These are phyloP conservation scores for Chromoteleia sp. DNA, from an alignment of 2,888 invertebrate genomes.

Conservation along the genomic window DNA sequence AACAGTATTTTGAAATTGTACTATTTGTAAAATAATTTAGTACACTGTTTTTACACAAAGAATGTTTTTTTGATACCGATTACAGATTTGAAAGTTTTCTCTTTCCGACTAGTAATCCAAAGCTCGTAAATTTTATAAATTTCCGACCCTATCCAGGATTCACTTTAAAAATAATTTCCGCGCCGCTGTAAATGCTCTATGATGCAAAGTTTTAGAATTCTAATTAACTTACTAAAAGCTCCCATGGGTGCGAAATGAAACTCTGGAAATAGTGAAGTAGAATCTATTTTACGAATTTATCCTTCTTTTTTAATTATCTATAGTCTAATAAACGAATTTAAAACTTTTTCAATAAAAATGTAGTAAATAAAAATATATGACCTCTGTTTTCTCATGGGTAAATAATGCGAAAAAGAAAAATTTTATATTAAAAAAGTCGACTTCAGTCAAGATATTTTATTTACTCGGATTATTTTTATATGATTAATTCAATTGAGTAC, in stretches of 20 bases:
- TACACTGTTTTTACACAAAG: too few species aligned
- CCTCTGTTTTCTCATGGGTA: conserved; percentile 13
- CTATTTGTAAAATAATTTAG: too few species aligned
- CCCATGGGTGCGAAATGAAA: conserved; percentile 49
- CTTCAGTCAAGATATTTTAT: too few species aligned
- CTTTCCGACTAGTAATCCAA: conserved; percentile 13
- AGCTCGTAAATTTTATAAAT: conserved; percentile 48
- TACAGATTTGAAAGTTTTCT: too few species aligned
- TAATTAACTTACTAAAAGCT: conserved; percentile 60
- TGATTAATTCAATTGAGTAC: too few species aligned
- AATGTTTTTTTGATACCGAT: too few species aligned
- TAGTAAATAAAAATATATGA: conserved; percentile 49
- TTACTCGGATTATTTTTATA: too few species aligned
- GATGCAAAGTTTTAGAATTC: conserved; percentile 51
- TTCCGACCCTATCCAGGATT: conserved; percentile 46
- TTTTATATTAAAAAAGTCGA: too few species aligned
- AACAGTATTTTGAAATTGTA: too few species aligned
- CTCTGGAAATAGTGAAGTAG: conserved; percentile 27
- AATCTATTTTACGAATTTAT: conserved; percentile 49
- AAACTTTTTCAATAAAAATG: conserved; percentile 54
- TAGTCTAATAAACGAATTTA: conserved; percentile 47
- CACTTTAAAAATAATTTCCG: conserved; percentile 54
- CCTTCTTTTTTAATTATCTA: conserved; percentile 48
- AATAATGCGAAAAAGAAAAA: too few species aligned
- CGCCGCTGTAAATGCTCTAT: conserved; percentile 43